Percentiles rank a stretch among this genome's conserved stretches.
phyloP scores from a whole-genome alignment of 2,888 invertebrate species.

The Ctena decussata region DNA sequence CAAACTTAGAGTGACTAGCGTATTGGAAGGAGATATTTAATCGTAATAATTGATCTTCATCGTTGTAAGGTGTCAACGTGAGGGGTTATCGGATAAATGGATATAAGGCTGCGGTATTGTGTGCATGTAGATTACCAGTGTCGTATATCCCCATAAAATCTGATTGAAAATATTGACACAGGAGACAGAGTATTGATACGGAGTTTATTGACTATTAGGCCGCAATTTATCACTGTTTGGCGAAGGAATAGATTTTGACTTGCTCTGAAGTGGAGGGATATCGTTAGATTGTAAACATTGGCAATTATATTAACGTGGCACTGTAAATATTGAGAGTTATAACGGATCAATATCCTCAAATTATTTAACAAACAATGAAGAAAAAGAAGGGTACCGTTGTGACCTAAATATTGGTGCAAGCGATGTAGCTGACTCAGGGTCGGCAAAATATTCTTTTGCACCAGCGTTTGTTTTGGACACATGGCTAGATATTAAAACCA shows the following conservation, averaged over 20 bases:
- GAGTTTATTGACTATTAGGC: background rate
- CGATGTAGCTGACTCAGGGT: too few relatives aligned
- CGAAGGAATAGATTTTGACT: background rate
- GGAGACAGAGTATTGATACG: background rate
- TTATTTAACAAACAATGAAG: constrained; percentile 16
- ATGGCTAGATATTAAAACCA: too few relatives aligned
- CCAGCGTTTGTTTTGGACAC: too few relatives aligned
- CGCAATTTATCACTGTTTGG: background rate
- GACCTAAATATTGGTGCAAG: too few relatives aligned
- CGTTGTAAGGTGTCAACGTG: constrained; percentile 50
- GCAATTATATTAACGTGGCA: constrained; percentile 6
- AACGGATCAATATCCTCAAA: background rate
- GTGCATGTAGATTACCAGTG: constrained; percentile 6
- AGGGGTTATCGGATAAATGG: constrained; percentile 49
- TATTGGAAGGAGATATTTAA: background rate
- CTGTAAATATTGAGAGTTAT: constrained; percentile 4
- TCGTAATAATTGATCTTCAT: constrained; percentile 48
- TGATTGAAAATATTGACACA: constrained; percentile 3
- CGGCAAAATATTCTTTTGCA: too few relatives aligned
- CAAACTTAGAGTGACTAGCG: background rate
- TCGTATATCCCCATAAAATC: constrained; percentile 4
- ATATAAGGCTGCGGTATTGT: constrained; percentile 34
- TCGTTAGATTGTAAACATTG: background rate
- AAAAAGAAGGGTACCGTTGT: background rate
- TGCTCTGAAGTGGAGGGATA: background rate